Base-by-base conservation (phyloP, 2,113 vertebrate species). In the Corythornis vintsioides region DNA sequence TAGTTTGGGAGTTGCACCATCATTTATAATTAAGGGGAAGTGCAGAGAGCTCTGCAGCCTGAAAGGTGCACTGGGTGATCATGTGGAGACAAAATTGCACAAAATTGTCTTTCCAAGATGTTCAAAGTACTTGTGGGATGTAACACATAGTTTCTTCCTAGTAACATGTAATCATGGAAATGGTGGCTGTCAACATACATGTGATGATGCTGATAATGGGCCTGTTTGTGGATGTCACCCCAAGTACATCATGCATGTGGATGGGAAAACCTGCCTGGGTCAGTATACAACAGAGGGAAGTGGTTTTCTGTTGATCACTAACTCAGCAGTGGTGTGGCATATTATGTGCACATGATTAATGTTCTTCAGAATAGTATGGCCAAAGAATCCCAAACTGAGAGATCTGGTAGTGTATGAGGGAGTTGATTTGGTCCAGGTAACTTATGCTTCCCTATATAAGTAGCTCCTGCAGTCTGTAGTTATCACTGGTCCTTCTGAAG, bases 141-240 rank as follows among this genome's bases (percentile, higher is more conserved):
- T 86, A 77, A 79, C 17, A 3, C 48, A 6, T 75, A 11, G 83
- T 97, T 97, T 94, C 69, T 87, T 88, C 92, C 72, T 66, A 99
- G 99, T 99, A 91, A 99, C 99, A 2, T 99, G 99, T 96, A 99
- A 98, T 98, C 99, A 99, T 65, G 99, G 99, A 50, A 99, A 99
- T 2, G 99, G 99, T 65, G 99, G 98, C 84, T 99, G 99, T 95
- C 99, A 99, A 95, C 99, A 99, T 96, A 97, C 96, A 9, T 99
- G 99, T 60, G 99, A 99, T 64, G 99, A 99, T 96, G 98, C 98
- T 1, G 98, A 98, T 57, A 95, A 97, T 3, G 98, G 99, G 26
- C 99, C 99, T 1, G 81, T 98, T 65, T 99, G 99, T 97, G 98
- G 98, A 83, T 99, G 99, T 95, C 99, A 99, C 82, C 96, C 97